Evolutionary conservation across 2,797 vertebrate genomes (phyloP).

Genomic region (Zenarchopterus dispar): DNA sequence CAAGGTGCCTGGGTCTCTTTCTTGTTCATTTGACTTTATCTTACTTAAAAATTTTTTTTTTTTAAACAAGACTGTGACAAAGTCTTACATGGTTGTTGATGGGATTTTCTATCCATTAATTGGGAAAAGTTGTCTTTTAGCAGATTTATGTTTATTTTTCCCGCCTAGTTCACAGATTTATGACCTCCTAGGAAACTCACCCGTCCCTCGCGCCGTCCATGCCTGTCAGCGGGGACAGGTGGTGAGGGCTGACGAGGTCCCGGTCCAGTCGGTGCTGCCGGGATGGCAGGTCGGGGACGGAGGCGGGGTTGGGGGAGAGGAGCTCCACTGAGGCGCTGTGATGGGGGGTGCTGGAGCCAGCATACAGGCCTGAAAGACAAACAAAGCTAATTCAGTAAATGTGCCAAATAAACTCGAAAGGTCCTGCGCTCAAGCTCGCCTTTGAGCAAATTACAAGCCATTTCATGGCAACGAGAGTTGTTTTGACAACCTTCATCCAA

Average conservation of each 20-base stretch:
- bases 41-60: neutral
- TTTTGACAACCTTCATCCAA: constrained; percentile 82
- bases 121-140: neutral
- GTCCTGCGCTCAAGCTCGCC: constrained; percentile 49
- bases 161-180: constrained; percentile 31
- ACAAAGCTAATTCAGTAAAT: constrained; percentile 76
- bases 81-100: neutral
- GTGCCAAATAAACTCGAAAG: constrained; percentile 68
- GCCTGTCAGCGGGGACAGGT: constrained; percentile 85
- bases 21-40: neutral
- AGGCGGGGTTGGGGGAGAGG: constrained; percentile 78
- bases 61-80: constrained; percentile 8
- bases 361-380: constrained; percentile 91
- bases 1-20: neutral
- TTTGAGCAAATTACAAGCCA: constrained; percentile 78
- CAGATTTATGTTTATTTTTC: constrained; percentile 26
- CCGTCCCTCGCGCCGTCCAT: constrained; percentile 87
- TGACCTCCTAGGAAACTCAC: constrained; percentile 78
- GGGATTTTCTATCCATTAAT: constrained; percentile 27
- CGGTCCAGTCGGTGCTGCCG: constrained; percentile 87
- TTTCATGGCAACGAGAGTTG: constrained; percentile 76
- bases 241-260: constrained; percentile 85
- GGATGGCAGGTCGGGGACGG: constrained; percentile 80
- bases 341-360: constrained; percentile 85
- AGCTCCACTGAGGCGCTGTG: constrained; percentile 84